Evolutionary conservation across 2,113 vertebrate species (phyloP), one percentile per base, ranked within the genome.

Genomic region (Psammodynastes pulverulentus): DNA sequence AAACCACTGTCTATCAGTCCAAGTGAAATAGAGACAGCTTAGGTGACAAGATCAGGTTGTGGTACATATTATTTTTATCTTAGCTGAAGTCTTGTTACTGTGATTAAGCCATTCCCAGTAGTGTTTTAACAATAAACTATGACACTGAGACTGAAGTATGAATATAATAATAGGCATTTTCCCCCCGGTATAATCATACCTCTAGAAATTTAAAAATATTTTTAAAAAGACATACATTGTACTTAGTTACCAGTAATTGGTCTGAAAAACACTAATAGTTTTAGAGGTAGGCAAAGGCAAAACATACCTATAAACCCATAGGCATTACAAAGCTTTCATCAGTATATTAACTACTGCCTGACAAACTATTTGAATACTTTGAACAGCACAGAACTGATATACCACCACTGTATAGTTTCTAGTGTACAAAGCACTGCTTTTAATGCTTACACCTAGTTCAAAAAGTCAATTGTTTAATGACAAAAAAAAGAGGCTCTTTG

Each of bases 291-390:
- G 88, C 53, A 90, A 62, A 0, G 67, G 34, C 93, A 58, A 19
- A 24, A 13, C 9, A 39, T 7, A 7, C 46, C 24, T 93, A 52
- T 7, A 34, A 21, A 67, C 43, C 1, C 85, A 94, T 94, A 92
- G 93, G 84, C 90, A 86, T 72, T 94, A 10, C 26, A 95, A 94
- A 94, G 89, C 95, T 95, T 95, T 94, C 94, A 94, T 95, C 62
- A 93, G 45, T 95, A 95, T 97, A 98, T 97, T 98, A 98, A 96
- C 93, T 97, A 89, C 84, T 88, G 96, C 85, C 96, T 97, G 94
- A 98, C 96, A 97, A 95, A 86, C 92, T 97, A 97, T 98, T 97
- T 97, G 96, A 98, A 97, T 95, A 93, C 95, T 96, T 97, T 97
- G 97, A 93, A 86, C 95, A 79, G 93, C 93, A 94, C 89, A 94